A percentile compares a stretch with the other conserved stretches of the same genome.
phyloP scores from a whole-genome alignment of 2,888 invertebrate genomes.

The Hirtodrosophila trivittata region DNA sequence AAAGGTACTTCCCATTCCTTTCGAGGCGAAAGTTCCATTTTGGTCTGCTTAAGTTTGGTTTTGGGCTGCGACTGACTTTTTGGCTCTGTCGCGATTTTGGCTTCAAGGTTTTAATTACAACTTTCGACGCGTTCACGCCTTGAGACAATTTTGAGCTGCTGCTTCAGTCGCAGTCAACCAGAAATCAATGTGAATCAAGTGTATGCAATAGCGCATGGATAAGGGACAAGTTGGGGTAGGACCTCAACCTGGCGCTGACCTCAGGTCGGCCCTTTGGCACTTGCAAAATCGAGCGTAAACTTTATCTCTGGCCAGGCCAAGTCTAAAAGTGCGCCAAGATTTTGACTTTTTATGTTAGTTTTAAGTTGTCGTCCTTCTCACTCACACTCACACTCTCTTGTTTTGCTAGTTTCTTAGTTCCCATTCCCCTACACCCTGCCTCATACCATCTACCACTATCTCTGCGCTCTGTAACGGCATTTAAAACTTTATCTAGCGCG shows the following conservation, averaged over 20 bases:
- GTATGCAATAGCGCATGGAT: slow-evolving; percentile 4
- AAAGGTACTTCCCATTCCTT: too few species aligned
- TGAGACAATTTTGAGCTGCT: slow-evolving; percentile 55
- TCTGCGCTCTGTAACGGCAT: slow-evolving; percentile 55
- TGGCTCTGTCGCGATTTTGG: slow-evolving; percentile 47
- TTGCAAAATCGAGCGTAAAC: slow-evolving; percentile 68
- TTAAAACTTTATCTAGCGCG: slow-evolving; percentile 73
- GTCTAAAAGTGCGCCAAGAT: slow-evolving; percentile 54
- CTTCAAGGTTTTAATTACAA: slow-evolving; percentile 76
- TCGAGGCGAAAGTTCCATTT: slow-evolving; percentile 2
- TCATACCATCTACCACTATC: too few species aligned
- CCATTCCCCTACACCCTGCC: too few species aligned
- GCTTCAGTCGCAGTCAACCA: slow-evolving; percentile 8
- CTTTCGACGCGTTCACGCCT: slow-evolving; percentile 63
- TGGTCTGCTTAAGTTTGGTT: slow-evolving; percentile 7
- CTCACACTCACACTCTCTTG: too few species aligned
- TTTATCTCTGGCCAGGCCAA: slow-evolving; percentile 51
- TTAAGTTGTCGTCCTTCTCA: slow-evolving; percentile 47
- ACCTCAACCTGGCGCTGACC: slow-evolving; percentile 10
- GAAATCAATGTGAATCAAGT: slow-evolving; percentile 54
- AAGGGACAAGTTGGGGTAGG: neutral
- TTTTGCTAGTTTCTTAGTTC: too few species aligned
- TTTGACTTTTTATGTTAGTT: slow-evolving; percentile 72
- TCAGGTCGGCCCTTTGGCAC: slow-evolving; percentile 11
- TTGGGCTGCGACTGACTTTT: neutral